phyloP scores from a whole-genome alignment of 2,113 vertebrate species.

The Colossoma macropomum region DNA sequence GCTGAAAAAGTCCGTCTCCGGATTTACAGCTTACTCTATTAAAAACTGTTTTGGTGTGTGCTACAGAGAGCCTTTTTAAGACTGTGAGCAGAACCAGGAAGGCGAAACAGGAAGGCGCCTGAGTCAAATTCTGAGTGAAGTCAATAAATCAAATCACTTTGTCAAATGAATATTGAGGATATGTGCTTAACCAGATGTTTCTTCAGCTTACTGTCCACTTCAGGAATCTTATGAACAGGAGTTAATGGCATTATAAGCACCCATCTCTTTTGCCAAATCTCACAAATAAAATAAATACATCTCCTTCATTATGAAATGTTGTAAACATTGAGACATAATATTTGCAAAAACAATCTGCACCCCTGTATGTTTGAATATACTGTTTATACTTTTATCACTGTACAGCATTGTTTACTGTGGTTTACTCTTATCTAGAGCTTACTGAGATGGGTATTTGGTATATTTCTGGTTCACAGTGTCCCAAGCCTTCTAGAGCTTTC shows the following conservation, averaged over 20 bases:
- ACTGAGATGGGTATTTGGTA: slow-evolving; percentile 44
- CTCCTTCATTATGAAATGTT: slow-evolving; percentile 35
- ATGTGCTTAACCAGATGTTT: not conserved
- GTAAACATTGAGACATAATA: slow-evolving; percentile 51
- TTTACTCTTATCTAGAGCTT: slow-evolving; percentile 20
- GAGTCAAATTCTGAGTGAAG: slow-evolving; percentile 3
- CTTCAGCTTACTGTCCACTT: not conserved
- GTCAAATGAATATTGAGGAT: slow-evolving; percentile 20
- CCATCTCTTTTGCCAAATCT: not conserved
- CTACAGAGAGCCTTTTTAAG: slow-evolving; percentile 7
- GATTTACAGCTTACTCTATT: slow-evolving; percentile 4
- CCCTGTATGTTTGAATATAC: slow-evolving; percentile 23
- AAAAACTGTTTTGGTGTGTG: not conserved
- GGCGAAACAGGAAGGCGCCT: not conserved
- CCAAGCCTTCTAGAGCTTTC: slow-evolving; percentile 49
- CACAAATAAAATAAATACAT: slow-evolving; percentile 36
- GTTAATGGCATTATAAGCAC: not conserved
- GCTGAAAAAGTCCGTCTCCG: not conserved
- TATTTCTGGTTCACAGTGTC: slow-evolving; percentile 47
- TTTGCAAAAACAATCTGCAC: slow-evolving; percentile 8
- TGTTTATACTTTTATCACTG: slow-evolving; percentile 13
- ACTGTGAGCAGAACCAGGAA: slow-evolving; percentile 1
- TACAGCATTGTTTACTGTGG: not conserved
- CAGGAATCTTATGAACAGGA: not conserved
- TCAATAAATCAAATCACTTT: not conserved